These are phyloP conservation scores for Oscheius onirici DNA, from an alignment of 2,888 invertebrate genomes.

Conservation along the genomic window DNA sequence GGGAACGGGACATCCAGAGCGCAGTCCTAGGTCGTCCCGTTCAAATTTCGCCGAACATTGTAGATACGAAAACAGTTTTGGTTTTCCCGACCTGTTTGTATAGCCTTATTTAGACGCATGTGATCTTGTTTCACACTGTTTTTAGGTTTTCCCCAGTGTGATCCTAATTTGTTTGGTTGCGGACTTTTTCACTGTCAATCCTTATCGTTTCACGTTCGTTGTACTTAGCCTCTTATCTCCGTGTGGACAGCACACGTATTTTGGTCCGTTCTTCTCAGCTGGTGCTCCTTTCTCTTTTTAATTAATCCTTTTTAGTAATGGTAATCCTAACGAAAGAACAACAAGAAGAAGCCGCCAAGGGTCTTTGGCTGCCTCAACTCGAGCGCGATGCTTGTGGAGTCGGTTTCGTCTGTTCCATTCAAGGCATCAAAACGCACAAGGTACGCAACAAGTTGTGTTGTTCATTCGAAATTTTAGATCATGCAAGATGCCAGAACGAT, in stretches of 20 bases:
- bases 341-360: constrained; percentile 61
- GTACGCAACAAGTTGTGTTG: constrained; percentile 62
- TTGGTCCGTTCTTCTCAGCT: background rate
- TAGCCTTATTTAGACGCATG: background rate
- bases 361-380: constrained; percentile 92
- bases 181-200: background rate
- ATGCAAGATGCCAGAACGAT: constrained; percentile 92
- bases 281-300: background rate
- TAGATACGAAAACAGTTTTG: too few relatives aligned
- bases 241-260: constrained; percentile 8
- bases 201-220: constrained; percentile 23
- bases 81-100: too few relatives aligned
- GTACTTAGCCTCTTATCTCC: constrained; percentile 19
- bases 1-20: constrained; percentile 8
- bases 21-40: background rate
- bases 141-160: too few relatives aligned
- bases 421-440: constrained; percentile 90
- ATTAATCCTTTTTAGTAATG: constrained; percentile 44
- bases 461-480: constrained; percentile 78
- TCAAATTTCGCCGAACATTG: background rate
- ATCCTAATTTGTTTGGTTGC: too few relatives aligned
- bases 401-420: constrained; percentile 97
- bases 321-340: constrained; percentile 67
- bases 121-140: background rate
- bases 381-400: constrained; percentile 99